phyloP scores from a whole-genome alignment of 2,797 vertebrate genomes.

The Mionectes olivaceus region DNA sequence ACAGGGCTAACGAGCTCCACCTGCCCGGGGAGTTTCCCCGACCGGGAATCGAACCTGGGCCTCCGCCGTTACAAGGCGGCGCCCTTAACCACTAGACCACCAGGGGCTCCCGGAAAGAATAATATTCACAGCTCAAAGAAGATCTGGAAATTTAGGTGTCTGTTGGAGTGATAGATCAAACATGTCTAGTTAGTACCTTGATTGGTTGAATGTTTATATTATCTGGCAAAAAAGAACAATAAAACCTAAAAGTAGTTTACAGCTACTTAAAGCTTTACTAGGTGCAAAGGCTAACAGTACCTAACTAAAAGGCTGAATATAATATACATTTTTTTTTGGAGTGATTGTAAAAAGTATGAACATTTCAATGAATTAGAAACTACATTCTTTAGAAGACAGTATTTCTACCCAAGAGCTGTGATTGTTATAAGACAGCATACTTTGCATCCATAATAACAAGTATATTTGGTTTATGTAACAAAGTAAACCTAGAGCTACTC shows the following conservation, averaged over 20 bases:
- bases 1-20: no score
- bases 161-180: neutral
- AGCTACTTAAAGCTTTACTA: no score
- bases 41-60: no score
- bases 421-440: neutral
- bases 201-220: neutral
- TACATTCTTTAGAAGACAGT: neutral
- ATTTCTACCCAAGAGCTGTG: neutral
- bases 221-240: neutral
- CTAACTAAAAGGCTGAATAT: neutral
- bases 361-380: neutral
- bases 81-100: no score
- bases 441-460: neutral
- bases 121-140: neutral
- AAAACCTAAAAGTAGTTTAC: neutral
- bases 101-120: no score
- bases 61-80: no score
- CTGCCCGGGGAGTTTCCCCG: no score
- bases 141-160: neutral
- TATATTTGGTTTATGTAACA: neutral
- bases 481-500: neutral
- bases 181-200: neutral
- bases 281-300: neutral
- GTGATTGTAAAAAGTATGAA: neutral
- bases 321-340: neutral